Evolutionary conservation across 2,888 invertebrate genomes (phyloP).

Genomic region (Sicus ferrugineus): DNA sequence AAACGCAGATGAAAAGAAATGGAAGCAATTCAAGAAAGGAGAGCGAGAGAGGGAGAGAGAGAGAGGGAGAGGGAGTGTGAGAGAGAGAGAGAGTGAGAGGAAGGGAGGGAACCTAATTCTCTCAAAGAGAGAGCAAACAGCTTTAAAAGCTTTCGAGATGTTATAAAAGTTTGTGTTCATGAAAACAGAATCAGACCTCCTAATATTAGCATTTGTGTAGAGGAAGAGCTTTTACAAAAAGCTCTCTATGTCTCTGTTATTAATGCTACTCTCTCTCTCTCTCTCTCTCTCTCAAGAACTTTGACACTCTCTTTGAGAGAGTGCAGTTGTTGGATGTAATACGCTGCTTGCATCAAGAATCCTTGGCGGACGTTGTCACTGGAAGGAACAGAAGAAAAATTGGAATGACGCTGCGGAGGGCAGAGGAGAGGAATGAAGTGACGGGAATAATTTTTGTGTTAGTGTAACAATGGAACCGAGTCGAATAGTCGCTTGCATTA

Average conservation of each 20-base stretch:
- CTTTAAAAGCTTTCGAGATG: too few relatives aligned
- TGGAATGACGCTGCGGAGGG: background rate
- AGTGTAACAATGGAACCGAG: slow-evolving; percentile 60
- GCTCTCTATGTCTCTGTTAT: background rate
- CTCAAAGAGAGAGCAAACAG: too few relatives aligned
- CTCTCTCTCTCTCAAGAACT: too few relatives aligned
- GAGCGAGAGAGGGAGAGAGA: slow-evolving; percentile 5
- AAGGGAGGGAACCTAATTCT: too few relatives aligned
- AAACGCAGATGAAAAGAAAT: background rate
- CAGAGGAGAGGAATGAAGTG: background rate
- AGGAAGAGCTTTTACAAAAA: too few relatives aligned
- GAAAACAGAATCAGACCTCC: too few relatives aligned
- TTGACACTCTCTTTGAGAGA: background rate
- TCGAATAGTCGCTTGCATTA: too few relatives aligned
- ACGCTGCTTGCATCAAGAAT: too few relatives aligned
- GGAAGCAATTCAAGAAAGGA: background rate
- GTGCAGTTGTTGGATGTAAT: too few relatives aligned
- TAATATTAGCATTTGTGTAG: too few relatives aligned
- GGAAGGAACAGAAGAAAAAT: background rate
- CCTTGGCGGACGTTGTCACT: too few relatives aligned
- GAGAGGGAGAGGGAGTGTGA: background rate
- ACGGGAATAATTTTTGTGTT: slow-evolving; percentile 45
- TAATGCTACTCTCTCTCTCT: background rate
- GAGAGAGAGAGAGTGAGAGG: background rate
- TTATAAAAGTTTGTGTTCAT: too few relatives aligned